Evolutionary conservation across 2,888 invertebrate species (phyloP).

Genomic region (Calephelis perditalis): DNA sequence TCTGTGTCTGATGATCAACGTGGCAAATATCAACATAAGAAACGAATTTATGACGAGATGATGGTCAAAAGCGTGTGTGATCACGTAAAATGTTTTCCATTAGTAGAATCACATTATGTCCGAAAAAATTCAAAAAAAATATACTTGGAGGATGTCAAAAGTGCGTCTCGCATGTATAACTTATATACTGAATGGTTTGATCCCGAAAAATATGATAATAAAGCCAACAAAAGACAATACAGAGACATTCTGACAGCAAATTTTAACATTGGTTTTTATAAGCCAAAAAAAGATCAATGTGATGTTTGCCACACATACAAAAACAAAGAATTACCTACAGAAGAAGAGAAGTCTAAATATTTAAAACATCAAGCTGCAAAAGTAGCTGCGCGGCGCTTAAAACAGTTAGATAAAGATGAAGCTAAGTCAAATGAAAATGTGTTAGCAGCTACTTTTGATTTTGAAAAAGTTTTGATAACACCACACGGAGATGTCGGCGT

Average conservation of each 20-base stretch:
- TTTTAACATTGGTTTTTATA: slow-evolving; percentile 27
- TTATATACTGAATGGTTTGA: slow-evolving; percentile 17
- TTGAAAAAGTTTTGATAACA: slow-evolving; percentile 27
- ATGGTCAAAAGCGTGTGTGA: too few relatives aligned
- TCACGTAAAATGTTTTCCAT: too few relatives aligned
- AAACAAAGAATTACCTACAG: slow-evolving; percentile 8
- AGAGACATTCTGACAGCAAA: slow-evolving; percentile 21
- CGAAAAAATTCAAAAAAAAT: slow-evolving; percentile 25
- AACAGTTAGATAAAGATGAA: slow-evolving; percentile 3
- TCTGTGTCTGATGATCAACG: too few relatives aligned
- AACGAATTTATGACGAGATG: too few relatives aligned
- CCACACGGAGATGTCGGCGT: slow-evolving; percentile 19
- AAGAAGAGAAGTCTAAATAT: slow-evolving; percentile 10
- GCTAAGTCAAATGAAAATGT: slow-evolving; percentile 1
- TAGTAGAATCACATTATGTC: neutral
- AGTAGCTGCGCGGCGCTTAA: neutral
- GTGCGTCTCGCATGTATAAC: slow-evolving; percentile 20
- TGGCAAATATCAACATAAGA: too few relatives aligned
- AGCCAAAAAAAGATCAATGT: slow-evolving; percentile 27
- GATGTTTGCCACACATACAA: slow-evolving; percentile 10
- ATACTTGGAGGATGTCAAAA: slow-evolving; percentile 25
- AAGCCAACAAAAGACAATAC: slow-evolving; percentile 2
- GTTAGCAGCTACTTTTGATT: slow-evolving; percentile 25
- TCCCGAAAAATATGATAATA: neutral
- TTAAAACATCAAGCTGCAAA: neutral